Base-by-base conservation (phyloP, 2,888 invertebrate species). In the Chydorus sphaericus region DNA sequence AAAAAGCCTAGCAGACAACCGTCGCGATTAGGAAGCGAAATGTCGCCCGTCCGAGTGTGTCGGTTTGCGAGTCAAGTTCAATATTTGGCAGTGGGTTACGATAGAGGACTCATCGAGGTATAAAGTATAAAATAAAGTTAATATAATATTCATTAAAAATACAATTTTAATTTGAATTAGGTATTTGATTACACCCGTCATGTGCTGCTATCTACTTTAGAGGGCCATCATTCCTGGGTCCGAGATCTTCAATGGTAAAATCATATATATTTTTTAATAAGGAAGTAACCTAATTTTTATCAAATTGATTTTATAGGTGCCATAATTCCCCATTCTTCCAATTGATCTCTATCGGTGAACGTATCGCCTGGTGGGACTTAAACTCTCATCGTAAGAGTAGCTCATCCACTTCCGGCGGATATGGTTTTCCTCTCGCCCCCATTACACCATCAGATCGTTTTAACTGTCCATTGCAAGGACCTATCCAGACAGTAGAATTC, bases 91-190 rank as follows among this genome's bases (percentile, higher is more conserved):
- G 64, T 81, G 62, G 83, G 83, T 1, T 73, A 78, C 20, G 75
- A 76, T 50, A 74, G 73, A 23, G 83, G 83, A 1, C 69, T 75
- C 58, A 76, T 83, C 63, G 71, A 74, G 67, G 82, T 83, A 69
- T 75, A 18, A 39, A 39, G n/a, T 39, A 39, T 16, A 16, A 16
- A 20, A 16, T 36, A 4, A 2, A 48, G 11, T n/a, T 50, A 28
- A 33, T n/a, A n/a, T n/a, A n/a, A 33, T 33, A 11, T 33, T 33
- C 10, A 33, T 11, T n/a, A 33, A 33, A 33, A n/a, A n/a, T n/a
- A n/a, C n/a, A n/a, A n/a, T n/a, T n/a, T n/a, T n/a, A n/a, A n/a
- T n/a, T n/a, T n/a, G n/a, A n/a, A 23, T 36, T 11, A 54, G 55
- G 28, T 55, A 30, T 55, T 37, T 20, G 49, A 49, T 23, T 48